These are phyloP conservation scores for Psittacus erithacus DNA, from an alignment of 2,113 vertebrate species.

Conservation along the genomic window DNA sequence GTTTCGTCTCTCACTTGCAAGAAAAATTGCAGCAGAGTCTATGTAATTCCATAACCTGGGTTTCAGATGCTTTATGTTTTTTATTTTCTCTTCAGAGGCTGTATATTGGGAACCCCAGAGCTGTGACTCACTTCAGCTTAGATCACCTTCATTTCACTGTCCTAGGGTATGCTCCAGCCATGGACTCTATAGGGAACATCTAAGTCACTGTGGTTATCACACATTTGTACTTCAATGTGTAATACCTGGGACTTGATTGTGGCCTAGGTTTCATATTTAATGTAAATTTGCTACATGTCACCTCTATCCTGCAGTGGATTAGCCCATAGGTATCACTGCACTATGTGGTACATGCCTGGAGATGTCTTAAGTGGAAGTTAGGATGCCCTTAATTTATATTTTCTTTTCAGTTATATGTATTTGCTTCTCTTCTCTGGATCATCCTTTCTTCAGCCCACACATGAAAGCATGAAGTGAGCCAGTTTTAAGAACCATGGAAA, in stretches of 20 bases:
- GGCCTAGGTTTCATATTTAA: neutral
- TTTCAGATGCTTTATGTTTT: neutral
- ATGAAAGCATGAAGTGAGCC: neutral
- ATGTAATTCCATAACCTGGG: neutral
- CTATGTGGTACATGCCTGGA: neutral
- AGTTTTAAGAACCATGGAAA: neutral
- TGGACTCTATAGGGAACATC: neutral
- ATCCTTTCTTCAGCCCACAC: neutral
- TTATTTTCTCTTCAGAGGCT: neutral
- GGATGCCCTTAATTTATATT: neutral
- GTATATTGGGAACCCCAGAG: accelerated
- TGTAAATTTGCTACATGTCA: neutral
- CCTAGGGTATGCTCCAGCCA: neutral
- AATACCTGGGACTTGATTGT: neutral
- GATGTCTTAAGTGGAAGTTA: neutral
- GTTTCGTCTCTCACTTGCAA: neutral
- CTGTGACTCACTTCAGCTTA: neutral
- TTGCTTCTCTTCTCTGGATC: neutral
- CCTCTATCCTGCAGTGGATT: neutral
- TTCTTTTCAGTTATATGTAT: neutral
- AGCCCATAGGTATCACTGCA: neutral
- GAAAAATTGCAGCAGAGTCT: neutral
- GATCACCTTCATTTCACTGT: neutral
- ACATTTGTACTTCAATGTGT: neutral
- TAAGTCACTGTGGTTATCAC: neutral